Evolutionary conservation across 2,113 vertebrate genomes (phyloP), one percentile per base, ranked within the genome.

Genomic region (Progne subis): DNA sequence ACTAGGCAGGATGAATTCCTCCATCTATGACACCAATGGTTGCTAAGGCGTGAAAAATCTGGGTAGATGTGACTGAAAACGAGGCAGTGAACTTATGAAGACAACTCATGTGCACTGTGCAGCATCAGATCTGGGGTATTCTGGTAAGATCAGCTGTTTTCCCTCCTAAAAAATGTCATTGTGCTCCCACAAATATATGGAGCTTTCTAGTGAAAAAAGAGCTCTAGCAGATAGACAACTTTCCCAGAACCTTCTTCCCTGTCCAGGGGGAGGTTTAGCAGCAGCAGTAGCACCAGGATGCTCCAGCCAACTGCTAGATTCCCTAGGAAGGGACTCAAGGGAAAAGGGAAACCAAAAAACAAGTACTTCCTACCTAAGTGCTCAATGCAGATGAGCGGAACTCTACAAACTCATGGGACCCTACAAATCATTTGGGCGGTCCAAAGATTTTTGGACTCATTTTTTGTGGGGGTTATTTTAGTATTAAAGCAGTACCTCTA

Each of bases 1-100:
- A 86, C 63, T 37, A 85, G 76, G 55, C 52, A 87, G 86, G 75
- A 52, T 76, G 50, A 94, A 90, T 72, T 88, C 75, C 68, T 75
- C 64, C 43, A 83, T 77, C 64, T 70, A 23, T 55, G 68, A 93
- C 59, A 91, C 60, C 87, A 70, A 17, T 56, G 41, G 52, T 14
- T 88, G 72, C 59, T 67, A 67, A 90, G 8, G 79, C 5, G 1
- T 72, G 71, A 93, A 92, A 81, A 86, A 93, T 55, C 50, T n/a
- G n/a, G 21, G 43, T 25, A 80, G 71, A 93, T 90, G 75, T 44
- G 47, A 90, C 55, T 41, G 79, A 46, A 90, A 91, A 94, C 1
- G 0, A 94, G 82, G 92, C 44, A 67, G 41, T 14, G 71, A 95
- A 86, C 56, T 79, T 70, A 84, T 32, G 60, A 85, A 88, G 83